phyloP scores from a whole-genome alignment of 2,797 vertebrate genomes.

The Liasis olivaceus region DNA sequence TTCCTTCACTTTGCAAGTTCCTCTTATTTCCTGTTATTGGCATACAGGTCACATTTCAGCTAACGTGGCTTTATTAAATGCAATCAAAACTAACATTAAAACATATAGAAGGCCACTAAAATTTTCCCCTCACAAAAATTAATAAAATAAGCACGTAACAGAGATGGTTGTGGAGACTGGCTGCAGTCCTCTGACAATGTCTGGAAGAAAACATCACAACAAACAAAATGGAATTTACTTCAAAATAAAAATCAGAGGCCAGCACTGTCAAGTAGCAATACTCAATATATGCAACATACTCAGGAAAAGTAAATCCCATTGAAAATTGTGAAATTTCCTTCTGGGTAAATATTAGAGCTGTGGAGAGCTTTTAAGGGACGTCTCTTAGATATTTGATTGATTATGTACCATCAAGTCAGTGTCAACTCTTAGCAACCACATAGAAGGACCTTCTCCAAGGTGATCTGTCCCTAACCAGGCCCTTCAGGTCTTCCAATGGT shows the following conservation, averaged over 20 bases:
- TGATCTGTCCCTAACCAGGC: background rate
- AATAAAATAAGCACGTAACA: background rate
- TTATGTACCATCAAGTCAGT: background rate
- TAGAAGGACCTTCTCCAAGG: background rate
- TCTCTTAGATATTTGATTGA: background rate
- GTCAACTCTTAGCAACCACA: too few relatives aligned
- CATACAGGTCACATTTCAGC: too few relatives aligned
- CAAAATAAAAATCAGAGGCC: background rate
- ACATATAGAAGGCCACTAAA: too few relatives aligned
- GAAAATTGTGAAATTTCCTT: background rate
- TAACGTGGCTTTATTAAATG: too few relatives aligned
- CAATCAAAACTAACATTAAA: too few relatives aligned
- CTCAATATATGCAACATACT: background rate
- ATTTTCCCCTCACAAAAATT: too few relatives aligned
- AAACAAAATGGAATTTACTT: background rate
- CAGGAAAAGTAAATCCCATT: background rate
- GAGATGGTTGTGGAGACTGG: background rate
- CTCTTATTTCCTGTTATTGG: too few relatives aligned
- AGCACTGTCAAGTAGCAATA: background rate
- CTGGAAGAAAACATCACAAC: too few relatives aligned
- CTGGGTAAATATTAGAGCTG: background rate
- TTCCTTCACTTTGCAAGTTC: too few relatives aligned
- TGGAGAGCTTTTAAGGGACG: background rate
- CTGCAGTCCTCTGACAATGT: background rate
- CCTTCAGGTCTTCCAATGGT: background rate